Conservation (phyloP, 2,797 vertebrate species). For the Cacajao melanocephalus region DNA sequence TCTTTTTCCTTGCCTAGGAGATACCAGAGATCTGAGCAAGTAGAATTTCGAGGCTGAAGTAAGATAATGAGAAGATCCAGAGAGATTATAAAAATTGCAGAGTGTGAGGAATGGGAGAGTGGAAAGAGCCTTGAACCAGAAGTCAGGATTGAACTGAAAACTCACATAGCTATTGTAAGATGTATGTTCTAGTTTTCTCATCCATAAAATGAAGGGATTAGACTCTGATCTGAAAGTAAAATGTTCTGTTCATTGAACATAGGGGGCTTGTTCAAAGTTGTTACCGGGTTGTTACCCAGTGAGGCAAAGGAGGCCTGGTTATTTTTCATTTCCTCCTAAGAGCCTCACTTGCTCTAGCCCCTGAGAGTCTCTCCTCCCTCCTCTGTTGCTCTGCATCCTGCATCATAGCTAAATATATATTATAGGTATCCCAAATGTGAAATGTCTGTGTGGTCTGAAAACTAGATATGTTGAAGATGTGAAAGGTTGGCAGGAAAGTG, state of each 20-base stretch:
- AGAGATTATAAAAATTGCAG: not conserved
- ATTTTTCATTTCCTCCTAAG: not conserved
- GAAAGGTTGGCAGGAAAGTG: not conserved
- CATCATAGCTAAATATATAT: not conserved
- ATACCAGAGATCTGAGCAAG: not conserved
- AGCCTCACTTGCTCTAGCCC: not conserved
- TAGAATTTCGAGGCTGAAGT: not conserved
- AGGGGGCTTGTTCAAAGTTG: not conserved
- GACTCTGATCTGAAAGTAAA: not conserved
- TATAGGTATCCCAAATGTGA: not conserved
- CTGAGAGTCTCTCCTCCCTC: not conserved
- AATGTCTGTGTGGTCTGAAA: not conserved
- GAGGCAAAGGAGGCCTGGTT: not conserved
- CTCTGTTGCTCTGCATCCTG: not conserved
- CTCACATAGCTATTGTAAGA: not conserved
- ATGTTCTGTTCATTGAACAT: not conserved
- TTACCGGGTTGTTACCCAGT: not conserved
- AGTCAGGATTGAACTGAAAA: not conserved
- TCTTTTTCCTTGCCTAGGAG: not conserved
- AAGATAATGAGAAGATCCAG: not conserved
- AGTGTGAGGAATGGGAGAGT: not conserved
- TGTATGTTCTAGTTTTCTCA: not conserved
- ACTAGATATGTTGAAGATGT: not conserved
- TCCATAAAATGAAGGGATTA: not conserved
- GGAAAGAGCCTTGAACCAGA: not conserved